phyloP scores from a whole-genome alignment of 2,888 invertebrate species.

The Hydrotaea cyrtoneurina region DNA sequence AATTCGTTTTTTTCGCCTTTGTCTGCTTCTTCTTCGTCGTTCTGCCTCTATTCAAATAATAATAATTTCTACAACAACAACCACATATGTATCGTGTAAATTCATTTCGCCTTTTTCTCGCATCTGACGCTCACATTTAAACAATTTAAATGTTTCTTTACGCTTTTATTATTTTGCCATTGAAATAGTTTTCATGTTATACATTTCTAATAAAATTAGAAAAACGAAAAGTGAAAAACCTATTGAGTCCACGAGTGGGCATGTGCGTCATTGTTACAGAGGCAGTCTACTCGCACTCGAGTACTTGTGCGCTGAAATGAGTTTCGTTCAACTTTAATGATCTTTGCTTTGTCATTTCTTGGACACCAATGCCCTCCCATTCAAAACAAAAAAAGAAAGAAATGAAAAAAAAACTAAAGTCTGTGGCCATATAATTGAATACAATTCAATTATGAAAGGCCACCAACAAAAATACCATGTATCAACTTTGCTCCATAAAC shows the following conservation, averaged over 20 bases:
- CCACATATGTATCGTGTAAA: background rate
- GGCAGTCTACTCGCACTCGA: too few relatives aligned
- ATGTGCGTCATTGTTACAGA: conserved; percentile 5
- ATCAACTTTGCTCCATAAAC: conserved; percentile 4
- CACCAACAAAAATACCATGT: conserved; percentile 2
- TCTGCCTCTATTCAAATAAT: conserved; percentile 22
- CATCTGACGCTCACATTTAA: conserved; percentile 1
- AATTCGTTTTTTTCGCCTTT: conserved; percentile 28
- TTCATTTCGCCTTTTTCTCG: background rate
- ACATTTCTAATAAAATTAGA: conserved; percentile 36
- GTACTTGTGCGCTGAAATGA: conserved; percentile 1
- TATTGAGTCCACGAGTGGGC: conserved; percentile 25
- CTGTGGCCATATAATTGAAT: conserved; percentile 14
- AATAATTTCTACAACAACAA: background rate
- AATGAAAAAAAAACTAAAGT: background rate
- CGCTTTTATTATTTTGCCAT: conserved; percentile 62
- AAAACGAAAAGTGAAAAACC: conserved; percentile 20
- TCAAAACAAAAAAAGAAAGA: too few relatives aligned
- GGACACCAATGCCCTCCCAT: background rate
- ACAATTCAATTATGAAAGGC: conserved; percentile 36
- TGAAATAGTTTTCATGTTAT: conserved; percentile 58
- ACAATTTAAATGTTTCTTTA: conserved; percentile 50
- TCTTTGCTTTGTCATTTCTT: background rate
- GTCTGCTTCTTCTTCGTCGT: background rate
- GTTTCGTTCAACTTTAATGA: conserved; percentile 40